These are phyloP conservation scores for Chelon auratus DNA, from an alignment of 2,797 vertebrate species.

Conservation along the genomic window DNA sequence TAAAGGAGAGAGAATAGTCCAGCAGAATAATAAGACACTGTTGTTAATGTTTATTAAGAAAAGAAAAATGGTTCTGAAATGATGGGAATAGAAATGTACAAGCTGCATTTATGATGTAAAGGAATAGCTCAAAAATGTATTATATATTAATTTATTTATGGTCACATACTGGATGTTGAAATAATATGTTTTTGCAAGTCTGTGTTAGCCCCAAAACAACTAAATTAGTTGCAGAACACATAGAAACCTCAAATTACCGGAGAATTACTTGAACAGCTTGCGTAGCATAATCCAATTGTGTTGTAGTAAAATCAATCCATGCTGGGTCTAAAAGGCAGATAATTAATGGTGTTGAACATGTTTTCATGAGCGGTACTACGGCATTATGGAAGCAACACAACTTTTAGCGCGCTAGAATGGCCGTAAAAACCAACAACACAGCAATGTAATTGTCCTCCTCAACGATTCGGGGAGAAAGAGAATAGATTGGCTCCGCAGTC, in stretches of 20 bases:
- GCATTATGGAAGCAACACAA: constrained; percentile 12
- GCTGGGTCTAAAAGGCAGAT: constrained; percentile 35
- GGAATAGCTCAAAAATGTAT: not conserved
- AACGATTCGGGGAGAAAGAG: not conserved
- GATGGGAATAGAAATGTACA: not conserved
- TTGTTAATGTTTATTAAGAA: not conserved
- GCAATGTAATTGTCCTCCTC: constrained; percentile 31
- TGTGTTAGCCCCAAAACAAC: constrained; percentile 2
- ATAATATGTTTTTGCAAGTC: not conserved
- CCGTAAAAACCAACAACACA: constrained; percentile 20
- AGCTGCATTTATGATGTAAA: not conserved
- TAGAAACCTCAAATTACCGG: constrained; percentile 20
- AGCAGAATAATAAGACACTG: not conserved
- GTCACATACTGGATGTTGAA: too few relatives aligned
- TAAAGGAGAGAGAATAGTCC: constrained; percentile 16
- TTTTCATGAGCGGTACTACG: constrained; percentile 35
- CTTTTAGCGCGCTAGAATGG: constrained; percentile 30
- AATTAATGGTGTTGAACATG: constrained; percentile 52
- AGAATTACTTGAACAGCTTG: constrained; percentile 31
- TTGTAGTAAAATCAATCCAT: constrained; percentile 46
- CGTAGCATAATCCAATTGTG: constrained; percentile 39
- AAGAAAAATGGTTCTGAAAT: constrained; percentile 7
- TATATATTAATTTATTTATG: too few relatives aligned
- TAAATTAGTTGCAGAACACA: constrained; percentile 22
- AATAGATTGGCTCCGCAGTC: constrained; percentile 7